Evolutionary conservation across 2,113 vertebrate genomes (phyloP).

Genomic region (Melanerpes formicivorus): DNA sequence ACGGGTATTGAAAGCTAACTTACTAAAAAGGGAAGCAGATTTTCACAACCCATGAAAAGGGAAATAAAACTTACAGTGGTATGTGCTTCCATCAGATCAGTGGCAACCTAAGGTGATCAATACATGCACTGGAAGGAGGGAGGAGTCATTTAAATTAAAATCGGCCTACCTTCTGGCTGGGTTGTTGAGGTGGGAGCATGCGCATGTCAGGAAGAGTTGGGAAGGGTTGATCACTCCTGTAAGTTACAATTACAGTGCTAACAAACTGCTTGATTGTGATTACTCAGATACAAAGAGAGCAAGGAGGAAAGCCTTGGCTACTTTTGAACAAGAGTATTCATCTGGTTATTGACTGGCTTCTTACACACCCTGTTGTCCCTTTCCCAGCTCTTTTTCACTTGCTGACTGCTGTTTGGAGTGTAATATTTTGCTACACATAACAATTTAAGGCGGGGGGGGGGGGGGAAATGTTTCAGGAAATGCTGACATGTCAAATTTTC

Average conservation of each 20-base stretch:
- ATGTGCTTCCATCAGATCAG: background rate
- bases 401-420: background rate
- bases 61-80: background rate
- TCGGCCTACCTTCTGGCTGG: background rate
- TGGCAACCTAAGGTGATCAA: background rate
- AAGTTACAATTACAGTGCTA: background rate
- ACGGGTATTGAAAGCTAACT: background rate
- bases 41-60: background rate
- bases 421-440: conserved; percentile 11
- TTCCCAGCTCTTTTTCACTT: background rate
- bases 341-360: background rate
- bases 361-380: background rate
- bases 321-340: background rate
- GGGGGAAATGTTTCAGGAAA: background rate
- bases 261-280: background rate
- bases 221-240: background rate
- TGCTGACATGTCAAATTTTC: background rate
- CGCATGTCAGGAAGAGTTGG: background rate
- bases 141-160: background rate
- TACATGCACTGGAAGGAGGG: background rate
- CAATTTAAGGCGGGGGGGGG: no score
- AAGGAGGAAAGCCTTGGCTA: background rate
- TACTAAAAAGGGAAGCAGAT: background rate
- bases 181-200: background rate
- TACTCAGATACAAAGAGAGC: background rate